Base-by-base conservation (phyloP, 2,113 vertebrate species). In the Oxygymnocypris stewartii region DNA sequence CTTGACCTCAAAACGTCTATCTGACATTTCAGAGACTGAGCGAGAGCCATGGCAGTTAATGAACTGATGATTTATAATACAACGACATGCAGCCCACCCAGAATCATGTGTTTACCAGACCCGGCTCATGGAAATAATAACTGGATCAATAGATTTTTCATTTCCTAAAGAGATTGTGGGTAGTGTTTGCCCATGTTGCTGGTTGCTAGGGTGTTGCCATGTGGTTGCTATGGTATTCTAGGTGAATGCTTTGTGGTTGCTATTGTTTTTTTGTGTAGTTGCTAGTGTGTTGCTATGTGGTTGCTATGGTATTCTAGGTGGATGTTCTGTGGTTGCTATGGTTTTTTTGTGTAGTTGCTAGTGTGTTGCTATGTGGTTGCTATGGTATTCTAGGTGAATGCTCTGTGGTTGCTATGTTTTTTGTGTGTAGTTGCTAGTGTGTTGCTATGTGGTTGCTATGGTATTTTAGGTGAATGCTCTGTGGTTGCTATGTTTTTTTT, bases 1-100 rank as follows among this genome's bases (percentile, higher is more conserved):
- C 44, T 63, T 85, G 79, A 69, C 25, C 76, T 84, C 77, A 77
- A 67, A 16, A 57, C 49, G 44, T 71, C 65, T 57, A 31, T 54
- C 74, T 79, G 74, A 23, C 49, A 79, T 40, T 63, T 20, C 40
- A 28, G 20, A 76, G 67, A 59, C 35, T 18, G 51, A 79, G 75
- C 78, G 57, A 28, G 20, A 61, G 47, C 25, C 80, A n/a, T 73
- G 42, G 88, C 57, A 77, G 85, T 85, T 86, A 82, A 57, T 89
- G 23, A 87, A 85, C 37, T 84, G 71, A 86, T 90, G 87, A 85
- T 85, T 92, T 61, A 69, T 87, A 90, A 85, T 88, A 86, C 51
- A 76, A 74, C 71, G 79, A 74, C 51, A 47, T 37, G 44, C 44
- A 84, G 84, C 87, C 80, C 42, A 86, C 75, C 67, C 84, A 79